Evolutionary conservation across 2,888 invertebrate genomes (phyloP).

Genomic region (Hirtodrosophila cameraria): DNA sequence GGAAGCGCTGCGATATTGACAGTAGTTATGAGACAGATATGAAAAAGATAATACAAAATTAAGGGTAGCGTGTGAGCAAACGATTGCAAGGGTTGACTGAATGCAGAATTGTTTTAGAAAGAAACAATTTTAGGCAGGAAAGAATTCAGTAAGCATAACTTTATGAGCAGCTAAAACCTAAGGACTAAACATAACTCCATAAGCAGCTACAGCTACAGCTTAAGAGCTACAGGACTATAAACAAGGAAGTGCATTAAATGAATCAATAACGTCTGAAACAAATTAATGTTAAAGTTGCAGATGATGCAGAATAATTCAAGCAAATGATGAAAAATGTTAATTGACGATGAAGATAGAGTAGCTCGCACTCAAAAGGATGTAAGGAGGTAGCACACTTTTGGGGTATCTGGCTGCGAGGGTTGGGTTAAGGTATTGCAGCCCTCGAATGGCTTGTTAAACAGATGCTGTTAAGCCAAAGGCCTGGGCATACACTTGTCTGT

Average conservation of each 20-base stretch:
- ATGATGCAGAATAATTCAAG: background rate
- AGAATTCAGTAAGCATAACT: too few species aligned
- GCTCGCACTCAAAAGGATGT: background rate
- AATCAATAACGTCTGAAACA: background rate
- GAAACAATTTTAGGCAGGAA: too few species aligned
- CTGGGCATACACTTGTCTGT: conserved; percentile 54
- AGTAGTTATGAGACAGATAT: conserved; percentile 24
- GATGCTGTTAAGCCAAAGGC: conserved; percentile 42
- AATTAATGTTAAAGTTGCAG: background rate
- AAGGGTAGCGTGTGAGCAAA: too few species aligned
- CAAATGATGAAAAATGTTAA: conserved; percentile 9
- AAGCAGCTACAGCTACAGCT: too few species aligned
- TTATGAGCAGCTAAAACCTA: too few species aligned
- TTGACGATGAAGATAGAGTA: background rate
- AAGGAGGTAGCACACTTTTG: background rate
- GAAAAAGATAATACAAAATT: background rate
- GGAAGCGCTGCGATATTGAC: conserved; percentile 53
- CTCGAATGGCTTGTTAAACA: conserved; percentile 46
- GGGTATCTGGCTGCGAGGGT: conserved; percentile 1
- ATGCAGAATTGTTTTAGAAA: too few species aligned
- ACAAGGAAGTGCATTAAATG: too few species aligned
- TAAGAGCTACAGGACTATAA: too few species aligned
- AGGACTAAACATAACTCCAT: too few species aligned
- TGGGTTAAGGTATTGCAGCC: conserved; percentile 20
- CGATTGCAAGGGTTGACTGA: too few species aligned